Percentiles rank a stretch among this genome's conserved stretches.
phyloP scores from a whole-genome alignment of 2,888 invertebrate species.

The Sialis fuliginosa region DNA sequence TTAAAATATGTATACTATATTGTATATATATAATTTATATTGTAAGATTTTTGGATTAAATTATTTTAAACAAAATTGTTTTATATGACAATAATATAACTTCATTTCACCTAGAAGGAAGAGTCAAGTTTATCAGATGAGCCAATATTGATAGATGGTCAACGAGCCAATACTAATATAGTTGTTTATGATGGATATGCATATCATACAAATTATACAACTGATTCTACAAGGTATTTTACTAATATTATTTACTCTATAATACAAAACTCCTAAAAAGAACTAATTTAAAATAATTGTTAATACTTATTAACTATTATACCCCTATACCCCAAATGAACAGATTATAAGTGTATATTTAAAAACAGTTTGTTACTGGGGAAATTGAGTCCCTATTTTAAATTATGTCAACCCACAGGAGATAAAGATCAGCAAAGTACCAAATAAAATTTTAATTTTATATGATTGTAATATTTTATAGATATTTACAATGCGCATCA shows the following conservation, averaged over 20 bases:
- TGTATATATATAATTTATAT: neutral
- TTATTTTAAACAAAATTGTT: neutral
- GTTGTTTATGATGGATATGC: conserved; percentile 6
- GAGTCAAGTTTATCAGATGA: conserved; percentile 1
- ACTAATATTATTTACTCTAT: neutral
- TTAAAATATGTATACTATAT: neutral
- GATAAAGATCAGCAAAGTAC: too few relatives aligned
- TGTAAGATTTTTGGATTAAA: neutral
- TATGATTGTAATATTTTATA: neutral
- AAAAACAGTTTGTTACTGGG: too few relatives aligned
- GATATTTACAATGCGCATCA: conserved; percentile 3
- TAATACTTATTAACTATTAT: neutral
- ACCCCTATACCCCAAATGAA: neutral
- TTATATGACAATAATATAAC: too few relatives aligned
- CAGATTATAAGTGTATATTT: too few relatives aligned
- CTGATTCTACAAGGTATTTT: conserved; percentile 2
- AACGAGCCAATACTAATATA: conserved; percentile 1
- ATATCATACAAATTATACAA: conserved; percentile 5
- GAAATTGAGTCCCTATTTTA: too few relatives aligned
- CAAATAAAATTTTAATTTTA: too few relatives aligned
- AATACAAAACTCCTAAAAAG: too few relatives aligned
- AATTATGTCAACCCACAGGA: too few relatives aligned
- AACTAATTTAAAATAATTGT: neutral
- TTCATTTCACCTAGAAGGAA: neutral
- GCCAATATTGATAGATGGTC: conserved; percentile 3